Conservation (phyloP, 2,113 vertebrate genomes). For the Cinclus mexicanus region DNA sequence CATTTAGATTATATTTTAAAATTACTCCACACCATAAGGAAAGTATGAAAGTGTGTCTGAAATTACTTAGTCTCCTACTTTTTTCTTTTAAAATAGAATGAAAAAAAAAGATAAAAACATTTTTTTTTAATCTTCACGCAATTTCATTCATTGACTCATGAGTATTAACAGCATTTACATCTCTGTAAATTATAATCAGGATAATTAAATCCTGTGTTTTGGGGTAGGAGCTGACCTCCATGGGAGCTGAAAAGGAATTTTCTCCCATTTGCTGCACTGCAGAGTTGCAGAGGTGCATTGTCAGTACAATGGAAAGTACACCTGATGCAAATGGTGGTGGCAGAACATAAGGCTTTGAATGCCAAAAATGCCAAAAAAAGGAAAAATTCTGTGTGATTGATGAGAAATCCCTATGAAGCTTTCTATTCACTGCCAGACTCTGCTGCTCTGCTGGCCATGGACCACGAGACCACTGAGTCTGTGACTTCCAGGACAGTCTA, state of each 20-base stretch:
- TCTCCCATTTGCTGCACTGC: neutral
- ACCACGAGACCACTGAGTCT: neutral
- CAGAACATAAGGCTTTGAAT: neutral
- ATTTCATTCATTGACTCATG: neutral
- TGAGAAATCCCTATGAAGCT: neutral
- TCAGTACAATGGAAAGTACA: neutral
- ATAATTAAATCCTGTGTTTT: conserved; percentile 9
- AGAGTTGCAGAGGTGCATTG: neutral
- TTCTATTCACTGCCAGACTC: neutral
- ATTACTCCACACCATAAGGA: neutral
- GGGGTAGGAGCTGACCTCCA: neutral
- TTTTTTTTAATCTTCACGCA: neutral
- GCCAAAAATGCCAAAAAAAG: neutral
- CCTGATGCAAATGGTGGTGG: neutral
- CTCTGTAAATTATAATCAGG: neutral
- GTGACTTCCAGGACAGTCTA: neutral
- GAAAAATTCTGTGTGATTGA: neutral
- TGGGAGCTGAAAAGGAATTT: neutral
- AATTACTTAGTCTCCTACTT: neutral
- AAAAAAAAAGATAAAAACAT: neutral
- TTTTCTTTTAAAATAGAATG: neutral
- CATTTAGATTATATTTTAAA: neutral
- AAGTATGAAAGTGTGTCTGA: neutral
- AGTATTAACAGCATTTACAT: neutral
- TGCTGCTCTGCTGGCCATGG: neutral